Evolutionary conservation across 2,113 vertebrate species (phyloP), one percentile per base, ranked within the genome.

Genomic region (Petaurus breviceps): DNA sequence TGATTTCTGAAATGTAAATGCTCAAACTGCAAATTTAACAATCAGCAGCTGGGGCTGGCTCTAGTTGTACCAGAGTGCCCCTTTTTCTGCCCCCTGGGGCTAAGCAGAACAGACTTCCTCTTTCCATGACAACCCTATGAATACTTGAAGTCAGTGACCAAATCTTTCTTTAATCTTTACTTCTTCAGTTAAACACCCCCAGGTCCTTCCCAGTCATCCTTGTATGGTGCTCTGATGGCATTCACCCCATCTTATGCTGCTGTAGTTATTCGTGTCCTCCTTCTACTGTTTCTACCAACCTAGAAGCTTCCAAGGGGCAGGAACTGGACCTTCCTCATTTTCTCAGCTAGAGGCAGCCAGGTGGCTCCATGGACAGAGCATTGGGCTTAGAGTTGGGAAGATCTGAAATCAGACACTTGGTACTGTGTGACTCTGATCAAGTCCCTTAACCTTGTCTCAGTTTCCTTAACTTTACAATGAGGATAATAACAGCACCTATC

Each of bases 251-350:
- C 3, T 68, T 14, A 14, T 4, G 31, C 11, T 37, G 11, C 19
- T 68, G 57, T 68, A 37, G 57, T 31, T 61, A 31, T 61, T 61
- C 12, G 10, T 22, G 14, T n/a, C 37, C 19, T 43, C 43, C 28
- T 22, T 5, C 68, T 43, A 43, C n/a, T 14, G 92, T 55, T 96
- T 96, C 96, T 96, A 47, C 91, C 96, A 95, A 96, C n/a, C 47
- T 97, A 97, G 97, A 97, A 97, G 97, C 91, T 97, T 95, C 97
- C 95, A 55, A 93, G 89, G 93, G 95, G n/a, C n/a, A 43, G n/a
- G n/a, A 22, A 23, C 19, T 84, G 68, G 22, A 43, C 43, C 37
- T 77, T n/a, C 90, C 95, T 84, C 37, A 84, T 84, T n/a, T 77
- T n/a, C 68, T 43, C 14, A 43, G 68, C n/a, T 43, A 43, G 37